Evolutionary conservation across 1,140 invertebrate genomes (phyloP), one percentile per base, ranked within the genome.

Genomic region (Wiebesia pumilae): DNA sequence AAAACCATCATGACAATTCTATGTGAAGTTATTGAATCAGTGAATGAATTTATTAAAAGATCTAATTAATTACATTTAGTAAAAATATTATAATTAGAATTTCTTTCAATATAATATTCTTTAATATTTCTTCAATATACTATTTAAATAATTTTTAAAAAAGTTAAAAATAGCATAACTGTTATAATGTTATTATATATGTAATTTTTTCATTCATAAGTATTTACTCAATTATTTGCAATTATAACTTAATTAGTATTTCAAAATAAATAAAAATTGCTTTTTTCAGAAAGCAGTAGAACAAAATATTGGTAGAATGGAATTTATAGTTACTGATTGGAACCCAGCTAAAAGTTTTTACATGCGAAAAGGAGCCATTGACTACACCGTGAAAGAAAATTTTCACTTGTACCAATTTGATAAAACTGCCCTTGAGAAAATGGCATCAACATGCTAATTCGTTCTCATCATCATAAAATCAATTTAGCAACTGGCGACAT

Each of bases 321-420:
- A 97, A 88, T 97, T 97, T 90, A 95, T 95, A 88, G 97, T 97
- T 2, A 92, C 97, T 35, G 94, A 96, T 62, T 98, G 97, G 97
- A 98, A 98, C 93, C 95, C 95, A 4, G 96, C 97, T 0, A 94
- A 95, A n/a, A 91, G 95, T 33, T 97, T 98, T 92, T 98, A 98
- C 90, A 94, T 96, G 87, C 93, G 94, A 40, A 92, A 95, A 83
- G 96, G 96, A 0, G 96, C 96, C 0, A 89, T 94, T 0, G 94
- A 97, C 92, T 89, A 97, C 27, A 97, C 96, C 0, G 91, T 94
- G 88, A 90, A 90, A 6, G 95, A 97, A 91, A 93, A 95, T 40
- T 97, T 96, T 96, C 95, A 96, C 85, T 93, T 94, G 6, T 90
- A 89, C 84, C 69, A 78, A 10, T 88, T 97, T 95, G 90, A 93